Percentiles rank a stretch among this genome's conserved stretches.
phyloP scores from a whole-genome alignment of 2,888 invertebrate species.

The Zootermopsis nevadensis region DNA sequence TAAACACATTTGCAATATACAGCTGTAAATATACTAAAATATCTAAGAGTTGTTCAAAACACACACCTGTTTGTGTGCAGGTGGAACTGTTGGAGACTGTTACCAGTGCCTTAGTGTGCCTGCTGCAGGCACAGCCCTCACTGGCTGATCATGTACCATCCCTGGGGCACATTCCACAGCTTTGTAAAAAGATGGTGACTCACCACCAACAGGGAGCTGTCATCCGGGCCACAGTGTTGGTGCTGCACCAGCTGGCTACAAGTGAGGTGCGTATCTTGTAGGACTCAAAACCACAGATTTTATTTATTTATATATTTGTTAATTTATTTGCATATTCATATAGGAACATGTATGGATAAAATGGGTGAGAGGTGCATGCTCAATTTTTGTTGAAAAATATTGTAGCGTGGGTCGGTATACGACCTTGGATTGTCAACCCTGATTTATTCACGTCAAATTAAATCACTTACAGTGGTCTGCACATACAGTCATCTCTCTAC shows the following conservation, averaged over 20 bases:
- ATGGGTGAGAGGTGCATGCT: too few species aligned
- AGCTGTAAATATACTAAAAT: not conserved
- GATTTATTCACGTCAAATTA: too few species aligned
- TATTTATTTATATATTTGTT: not conserved
- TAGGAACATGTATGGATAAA: too few species aligned
- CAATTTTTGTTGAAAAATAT: too few species aligned
- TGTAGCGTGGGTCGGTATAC: too few species aligned
- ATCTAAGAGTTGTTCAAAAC: not conserved
- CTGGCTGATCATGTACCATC: constrained; percentile 89
- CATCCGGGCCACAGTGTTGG: constrained; percentile 84
- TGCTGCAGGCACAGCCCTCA: constrained; percentile 87
- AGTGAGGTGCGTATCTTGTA: constrained; percentile 74
- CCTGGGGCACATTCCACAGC: constrained; percentile 86
- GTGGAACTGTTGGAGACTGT: constrained; percentile 82
- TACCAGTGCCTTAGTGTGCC: constrained; percentile 84
- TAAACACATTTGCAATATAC: not conserved
- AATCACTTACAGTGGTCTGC: too few species aligned
- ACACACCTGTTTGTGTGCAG: constrained; percentile 62
- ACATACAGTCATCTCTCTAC: too few species aligned
- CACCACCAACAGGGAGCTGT: constrained; percentile 66
- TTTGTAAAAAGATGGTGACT: constrained; percentile 70
- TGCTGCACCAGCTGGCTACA: constrained; percentile 86
- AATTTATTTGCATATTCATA: not conserved
- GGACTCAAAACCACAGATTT: not conserved
- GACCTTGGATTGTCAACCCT: too few species aligned